Percentiles rank a stretch among this genome's conserved stretches.
phyloP scores from a whole-genome alignment of 2,888 invertebrate genomes.

The Agelastica alni region DNA sequence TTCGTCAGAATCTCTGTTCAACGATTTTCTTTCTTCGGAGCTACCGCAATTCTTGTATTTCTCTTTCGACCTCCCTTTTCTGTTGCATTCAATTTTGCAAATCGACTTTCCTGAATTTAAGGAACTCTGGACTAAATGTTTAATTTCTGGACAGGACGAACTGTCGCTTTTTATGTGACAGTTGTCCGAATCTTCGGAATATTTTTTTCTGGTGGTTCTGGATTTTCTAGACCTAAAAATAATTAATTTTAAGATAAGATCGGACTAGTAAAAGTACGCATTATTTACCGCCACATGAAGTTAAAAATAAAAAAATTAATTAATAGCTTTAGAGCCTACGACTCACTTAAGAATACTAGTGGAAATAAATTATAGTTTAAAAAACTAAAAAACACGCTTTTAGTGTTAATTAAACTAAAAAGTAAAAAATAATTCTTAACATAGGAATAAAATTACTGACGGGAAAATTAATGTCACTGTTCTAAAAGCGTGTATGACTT shows the following conservation, averaged over 20 bases:
- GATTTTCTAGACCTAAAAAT: slow-evolving; percentile 37
- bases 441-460: too few species aligned
- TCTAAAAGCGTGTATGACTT: too few species aligned
- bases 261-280: too few species aligned
- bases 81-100: slow-evolving; percentile 43
- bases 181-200: slow-evolving; percentile 40
- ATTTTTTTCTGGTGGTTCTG: slow-evolving; percentile 36
- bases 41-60: slow-evolving; percentile 44
- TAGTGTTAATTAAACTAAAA: too few species aligned
- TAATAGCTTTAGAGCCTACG: too few species aligned
- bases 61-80: slow-evolving; percentile 42
- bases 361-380: too few species aligned
- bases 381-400: too few species aligned
- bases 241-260: background rate
- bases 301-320: too few species aligned
- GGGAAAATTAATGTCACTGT: too few species aligned
- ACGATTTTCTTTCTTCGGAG: slow-evolving; percentile 40
- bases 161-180: slow-evolving; percentile 44
- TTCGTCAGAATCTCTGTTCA: slow-evolving; percentile 36
- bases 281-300: too few species aligned
- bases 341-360: too few species aligned
- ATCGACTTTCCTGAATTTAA: slow-evolving; percentile 58
- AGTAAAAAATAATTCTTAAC: too few species aligned
- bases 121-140: slow-evolving; percentile 56
- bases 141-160: slow-evolving; percentile 58